phyloP scores from a whole-genome alignment of 2,797 vertebrate species.

The Amphiprion clarkii region DNA sequence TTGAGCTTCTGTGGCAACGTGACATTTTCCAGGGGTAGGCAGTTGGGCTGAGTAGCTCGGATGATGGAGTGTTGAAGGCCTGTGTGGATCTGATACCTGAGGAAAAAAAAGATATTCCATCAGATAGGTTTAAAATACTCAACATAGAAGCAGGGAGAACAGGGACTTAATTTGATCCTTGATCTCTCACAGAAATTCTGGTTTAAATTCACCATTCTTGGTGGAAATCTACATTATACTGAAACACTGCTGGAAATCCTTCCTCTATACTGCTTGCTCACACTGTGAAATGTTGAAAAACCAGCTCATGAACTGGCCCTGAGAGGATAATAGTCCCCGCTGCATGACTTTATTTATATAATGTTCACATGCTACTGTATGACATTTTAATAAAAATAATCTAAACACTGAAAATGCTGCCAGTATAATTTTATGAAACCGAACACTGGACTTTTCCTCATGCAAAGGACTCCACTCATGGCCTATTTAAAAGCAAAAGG shows the following conservation, averaged over 20 bases:
- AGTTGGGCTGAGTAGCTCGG: conserved; percentile 94
- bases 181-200: too few relatives aligned
- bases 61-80: conserved; percentile 99
- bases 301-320: background rate
- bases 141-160: too few relatives aligned
- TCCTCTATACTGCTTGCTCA: background rate
- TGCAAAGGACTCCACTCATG: conserved; percentile 21
- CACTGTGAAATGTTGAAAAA: background rate
- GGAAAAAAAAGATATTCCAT: conserved; percentile 16
- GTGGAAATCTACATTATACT: background rate
- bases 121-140: background rate
- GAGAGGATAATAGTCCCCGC: background rate
- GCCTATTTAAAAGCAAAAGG: conserved; percentile 16
- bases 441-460: background rate
- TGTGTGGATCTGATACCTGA: conserved; percentile 98
- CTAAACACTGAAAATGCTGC: conserved; percentile 29
- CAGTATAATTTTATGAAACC: conserved; percentile 24
- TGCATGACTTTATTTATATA: conserved; percentile 24
- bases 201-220: too few relatives aligned
- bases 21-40: conserved; percentile 93
- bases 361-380: conserved; percentile 28
- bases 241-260: conserved; percentile 5
- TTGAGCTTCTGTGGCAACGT: conserved; percentile 96
- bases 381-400: conserved; percentile 46
- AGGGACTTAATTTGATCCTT: too few relatives aligned